phyloP scores from a whole-genome alignment of 2,797 vertebrate species.

The Sebastes diaconus region DNA sequence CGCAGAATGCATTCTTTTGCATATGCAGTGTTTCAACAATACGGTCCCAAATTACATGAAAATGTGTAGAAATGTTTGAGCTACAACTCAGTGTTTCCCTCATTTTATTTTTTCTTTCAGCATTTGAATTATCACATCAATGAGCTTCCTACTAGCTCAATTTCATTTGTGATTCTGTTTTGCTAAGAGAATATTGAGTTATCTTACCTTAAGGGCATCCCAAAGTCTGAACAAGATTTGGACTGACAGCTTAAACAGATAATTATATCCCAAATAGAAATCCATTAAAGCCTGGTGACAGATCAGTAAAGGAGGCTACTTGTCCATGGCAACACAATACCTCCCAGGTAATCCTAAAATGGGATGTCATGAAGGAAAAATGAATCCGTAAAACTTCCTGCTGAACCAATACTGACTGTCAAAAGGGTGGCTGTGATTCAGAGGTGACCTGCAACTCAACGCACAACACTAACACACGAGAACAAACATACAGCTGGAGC shows the following conservation, averaged over 20 bases:
- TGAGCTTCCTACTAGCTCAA: not conserved
- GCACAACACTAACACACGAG: not conserved
- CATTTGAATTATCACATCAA: not conserved
- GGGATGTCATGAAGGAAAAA: constrained; percentile 60
- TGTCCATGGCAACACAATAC: constrained; percentile 48
- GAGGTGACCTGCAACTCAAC: constrained; percentile 39
- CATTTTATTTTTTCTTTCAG: not conserved
- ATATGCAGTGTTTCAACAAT: not conserved
- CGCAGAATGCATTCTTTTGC: not conserved
- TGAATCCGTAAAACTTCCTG: constrained; percentile 41
- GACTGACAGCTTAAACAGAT: constrained; percentile 53
- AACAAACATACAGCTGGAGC: not conserved
- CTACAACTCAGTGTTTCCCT: not conserved
- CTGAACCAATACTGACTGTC: constrained; percentile 31
- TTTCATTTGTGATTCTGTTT: constrained; percentile 12
- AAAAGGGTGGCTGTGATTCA: constrained; percentile 8
- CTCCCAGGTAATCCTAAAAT: constrained; percentile 62
- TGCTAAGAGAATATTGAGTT: constrained; percentile 14
- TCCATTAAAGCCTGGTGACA: constrained; percentile 59
- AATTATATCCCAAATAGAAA: constrained; percentile 60
- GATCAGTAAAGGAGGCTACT: constrained; percentile 55
- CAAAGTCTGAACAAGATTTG: constrained; percentile 40
- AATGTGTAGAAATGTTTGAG: not conserved
- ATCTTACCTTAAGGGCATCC: constrained; percentile 36
- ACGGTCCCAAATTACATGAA: not conserved